These are phyloP conservation scores for Mythimna vitellina DNA, from an alignment of 2,888 invertebrate species.

Conservation along the genomic window DNA sequence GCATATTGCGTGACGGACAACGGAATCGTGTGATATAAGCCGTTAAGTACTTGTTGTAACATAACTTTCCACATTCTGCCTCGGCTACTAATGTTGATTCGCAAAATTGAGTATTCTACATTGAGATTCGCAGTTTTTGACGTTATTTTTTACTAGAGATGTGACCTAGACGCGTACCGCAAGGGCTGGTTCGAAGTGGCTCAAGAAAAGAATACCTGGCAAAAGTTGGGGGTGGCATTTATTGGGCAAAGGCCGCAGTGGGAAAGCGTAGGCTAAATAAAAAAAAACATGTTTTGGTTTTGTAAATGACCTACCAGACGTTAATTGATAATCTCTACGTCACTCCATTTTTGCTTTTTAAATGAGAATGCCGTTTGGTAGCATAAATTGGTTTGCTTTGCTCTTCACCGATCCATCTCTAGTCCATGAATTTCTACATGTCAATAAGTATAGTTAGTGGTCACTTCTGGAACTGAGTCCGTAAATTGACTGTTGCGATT, in stretches of 20 bases:
- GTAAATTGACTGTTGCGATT: too few species aligned
- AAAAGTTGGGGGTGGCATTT: too few species aligned
- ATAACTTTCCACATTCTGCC: conserved; percentile 53
- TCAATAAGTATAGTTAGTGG: not conserved
- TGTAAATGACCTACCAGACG: not conserved
- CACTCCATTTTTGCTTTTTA: not conserved
- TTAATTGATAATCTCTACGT: not conserved
- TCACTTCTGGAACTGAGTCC: too few species aligned
- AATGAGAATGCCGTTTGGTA: not conserved
- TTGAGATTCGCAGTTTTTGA: not conserved
- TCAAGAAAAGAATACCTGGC: too few species aligned
- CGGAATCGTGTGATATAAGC: conserved; percentile 57
- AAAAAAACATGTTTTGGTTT: not conserved
- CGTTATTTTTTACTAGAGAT: too few species aligned
- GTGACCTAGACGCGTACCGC: too few species aligned
- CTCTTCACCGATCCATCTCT: not conserved
- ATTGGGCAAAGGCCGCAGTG: too few species aligned
- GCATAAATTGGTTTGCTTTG: not conserved
- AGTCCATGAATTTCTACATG: not conserved
- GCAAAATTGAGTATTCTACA: conserved; percentile 7
- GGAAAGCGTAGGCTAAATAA: too few species aligned
- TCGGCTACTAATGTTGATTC: conserved; percentile 19
- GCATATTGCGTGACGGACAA: conserved; percentile 53
- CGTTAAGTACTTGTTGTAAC: conserved; percentile 47
- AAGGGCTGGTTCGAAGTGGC: too few species aligned